phyloP scores from a whole-genome alignment of 2,888 invertebrate species.

The Cordylochernes scorpioides region DNA sequence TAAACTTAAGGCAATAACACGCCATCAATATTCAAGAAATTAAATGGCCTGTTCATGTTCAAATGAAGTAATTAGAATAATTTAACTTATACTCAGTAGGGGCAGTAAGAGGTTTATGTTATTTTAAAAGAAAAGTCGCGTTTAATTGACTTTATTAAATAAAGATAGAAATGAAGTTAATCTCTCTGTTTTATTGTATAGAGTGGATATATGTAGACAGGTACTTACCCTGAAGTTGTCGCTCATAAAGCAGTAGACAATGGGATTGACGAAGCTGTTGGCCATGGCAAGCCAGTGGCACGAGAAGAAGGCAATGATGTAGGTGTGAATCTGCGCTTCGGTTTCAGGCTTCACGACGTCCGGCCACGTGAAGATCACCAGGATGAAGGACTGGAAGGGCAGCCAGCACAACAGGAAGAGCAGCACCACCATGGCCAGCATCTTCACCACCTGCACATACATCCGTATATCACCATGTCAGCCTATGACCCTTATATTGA shows the following conservation, averaged over 20 bases:
- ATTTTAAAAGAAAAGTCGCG: too few relatives aligned
- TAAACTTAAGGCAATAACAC: too few relatives aligned
- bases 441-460: conserved; percentile 13
- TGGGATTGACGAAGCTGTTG: conserved; percentile 17
- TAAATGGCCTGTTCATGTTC: too few relatives aligned
- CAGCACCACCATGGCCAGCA: conserved; percentile 13
- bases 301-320: conserved; percentile 12
- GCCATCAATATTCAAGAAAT: too few relatives aligned
- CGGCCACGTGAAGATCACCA: conserved; percentile 10
- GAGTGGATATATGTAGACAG: conserved; percentile 1
- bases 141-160: too few relatives aligned
- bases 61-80: too few relatives aligned
- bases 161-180: too few relatives aligned
- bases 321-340: conserved; percentile 6
- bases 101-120: too few relatives aligned
- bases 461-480: background rate
- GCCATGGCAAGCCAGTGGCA: conserved; percentile 16
- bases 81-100: too few relatives aligned
- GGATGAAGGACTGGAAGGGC: conserved; percentile 22
- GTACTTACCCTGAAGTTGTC: conserved; percentile 16
- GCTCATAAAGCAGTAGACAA: conserved; percentile 19
- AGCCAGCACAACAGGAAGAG: conserved; percentile 15
- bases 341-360: conserved; percentile 4
- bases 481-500: too few relatives aligned
- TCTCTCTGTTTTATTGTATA: too few relatives aligned